Conservation (phyloP, 2,888 invertebrate genomes). For the Lasioglossum zephyrum region DNA sequence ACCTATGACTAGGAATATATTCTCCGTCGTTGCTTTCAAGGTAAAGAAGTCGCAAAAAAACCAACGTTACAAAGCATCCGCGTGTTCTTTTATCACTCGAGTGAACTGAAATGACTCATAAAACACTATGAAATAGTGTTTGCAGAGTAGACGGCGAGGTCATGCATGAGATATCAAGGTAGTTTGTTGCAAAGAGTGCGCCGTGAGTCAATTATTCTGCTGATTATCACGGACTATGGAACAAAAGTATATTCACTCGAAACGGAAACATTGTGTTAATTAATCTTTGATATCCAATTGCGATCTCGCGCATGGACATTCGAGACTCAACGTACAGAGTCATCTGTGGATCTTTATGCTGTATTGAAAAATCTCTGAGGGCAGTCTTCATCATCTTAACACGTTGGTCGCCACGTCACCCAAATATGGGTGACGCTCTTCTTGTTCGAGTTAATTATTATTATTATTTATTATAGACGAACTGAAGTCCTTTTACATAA, state of each 20-base stretch:
- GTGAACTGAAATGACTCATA: constrained; percentile 34
- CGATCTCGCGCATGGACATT: neutral
- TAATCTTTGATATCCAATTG: neutral
- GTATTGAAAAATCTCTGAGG: too few relatives aligned
- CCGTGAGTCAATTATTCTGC: constrained; percentile 24
- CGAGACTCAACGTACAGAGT: neutral
- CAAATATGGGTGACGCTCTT: too few relatives aligned
- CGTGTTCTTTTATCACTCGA: neutral
- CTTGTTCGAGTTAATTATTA: too few relatives aligned
- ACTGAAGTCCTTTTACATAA: too few relatives aligned
- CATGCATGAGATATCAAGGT: constrained; percentile 29
- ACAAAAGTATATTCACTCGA: neutral
- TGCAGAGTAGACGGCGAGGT: constrained; percentile 30
- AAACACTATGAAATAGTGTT: constrained; percentile 17
- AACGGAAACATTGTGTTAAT: neutral
- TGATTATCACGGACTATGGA: neutral
- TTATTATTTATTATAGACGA: too few relatives aligned
- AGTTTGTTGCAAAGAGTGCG: constrained; percentile 30
- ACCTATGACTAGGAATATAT: neutral
- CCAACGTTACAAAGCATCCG: neutral
- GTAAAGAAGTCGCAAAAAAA: constrained; percentile 1
- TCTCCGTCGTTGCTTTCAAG: neutral
- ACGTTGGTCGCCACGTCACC: too few relatives aligned
- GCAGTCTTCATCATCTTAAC: too few relatives aligned
- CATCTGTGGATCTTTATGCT: neutral